These are phyloP conservation scores for Dasyprocta punctata DNA, from an alignment of 2,113 vertebrate species.

Conservation along the genomic window DNA sequence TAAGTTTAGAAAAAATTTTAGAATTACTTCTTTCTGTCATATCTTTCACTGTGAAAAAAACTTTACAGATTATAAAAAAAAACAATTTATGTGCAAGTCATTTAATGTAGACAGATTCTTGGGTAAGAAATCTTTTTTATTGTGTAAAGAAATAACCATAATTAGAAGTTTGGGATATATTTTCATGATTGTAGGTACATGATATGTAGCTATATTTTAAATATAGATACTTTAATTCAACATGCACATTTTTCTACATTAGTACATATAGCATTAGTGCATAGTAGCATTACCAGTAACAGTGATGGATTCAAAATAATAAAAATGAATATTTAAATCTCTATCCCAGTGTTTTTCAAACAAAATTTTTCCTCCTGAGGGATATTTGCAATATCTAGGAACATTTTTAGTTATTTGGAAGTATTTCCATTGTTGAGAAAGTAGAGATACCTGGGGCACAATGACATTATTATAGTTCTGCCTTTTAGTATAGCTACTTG, in stretches of 20 bases:
- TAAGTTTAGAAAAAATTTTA: slow-evolving; percentile 43
- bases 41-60: neutral
- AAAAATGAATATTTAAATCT: neutral
- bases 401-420: neutral
- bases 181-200: neutral
- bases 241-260: neutral
- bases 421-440: neutral
- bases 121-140: slow-evolving; percentile 13
- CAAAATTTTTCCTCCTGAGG: neutral
- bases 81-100: slow-evolving; percentile 24
- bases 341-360: neutral
- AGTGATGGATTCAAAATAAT: neutral
- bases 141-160: neutral
- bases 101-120: neutral
- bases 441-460: neutral
- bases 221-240: neutral
- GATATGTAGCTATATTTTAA: neutral
- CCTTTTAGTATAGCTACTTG: neutral
- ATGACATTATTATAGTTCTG: neutral
- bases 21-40: slow-evolving; percentile 15
- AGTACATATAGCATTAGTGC: neutral
- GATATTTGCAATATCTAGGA: neutral
- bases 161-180: neutral
- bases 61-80: slow-evolving; percentile 31
- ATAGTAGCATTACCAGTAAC: neutral